These are phyloP conservation scores for Mythimna albipuncta DNA, from an alignment of 2,888 invertebrate species.

Conservation along the genomic window DNA sequence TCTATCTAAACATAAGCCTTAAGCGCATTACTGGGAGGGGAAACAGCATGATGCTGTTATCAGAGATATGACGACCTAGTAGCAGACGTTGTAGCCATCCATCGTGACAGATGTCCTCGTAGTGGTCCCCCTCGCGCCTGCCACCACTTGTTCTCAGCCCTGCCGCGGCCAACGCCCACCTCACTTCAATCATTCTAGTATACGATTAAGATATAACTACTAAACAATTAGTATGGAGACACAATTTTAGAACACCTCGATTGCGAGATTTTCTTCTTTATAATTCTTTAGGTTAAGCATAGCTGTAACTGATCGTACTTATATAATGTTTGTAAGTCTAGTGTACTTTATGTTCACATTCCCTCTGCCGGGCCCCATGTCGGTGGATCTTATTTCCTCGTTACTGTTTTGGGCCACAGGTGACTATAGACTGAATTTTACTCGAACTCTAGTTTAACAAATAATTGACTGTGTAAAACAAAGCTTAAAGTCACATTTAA, in stretches of 20 bases:
- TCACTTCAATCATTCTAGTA: slow-evolving; percentile 64
- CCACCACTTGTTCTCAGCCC: slow-evolving; percentile 40
- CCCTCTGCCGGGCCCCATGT: slow-evolving; percentile 49
- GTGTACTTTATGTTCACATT: slow-evolving; percentile 60
- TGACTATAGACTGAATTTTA: slow-evolving; percentile 64
- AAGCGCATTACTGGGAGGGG: slow-evolving; percentile 13
- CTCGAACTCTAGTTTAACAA: slow-evolving; percentile 51
- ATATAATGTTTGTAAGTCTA: slow-evolving; percentile 58
- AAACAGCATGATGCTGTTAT: slow-evolving; percentile 9
- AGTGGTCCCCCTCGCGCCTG: background rate
- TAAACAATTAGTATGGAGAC: slow-evolving; percentile 46
- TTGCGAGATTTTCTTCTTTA: slow-evolving; percentile 55
- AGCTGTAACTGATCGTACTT: slow-evolving; percentile 61
- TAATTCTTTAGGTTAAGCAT: slow-evolving; percentile 59
- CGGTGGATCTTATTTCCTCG: slow-evolving; percentile 39
- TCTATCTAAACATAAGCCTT: slow-evolving; percentile 11
- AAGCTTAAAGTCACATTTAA: slow-evolving; percentile 11
- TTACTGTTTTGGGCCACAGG: slow-evolving; percentile 43
- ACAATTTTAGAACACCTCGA: slow-evolving; percentile 32
- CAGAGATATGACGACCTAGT: background rate
- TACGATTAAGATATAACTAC: slow-evolving; percentile 59
- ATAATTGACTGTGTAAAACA: slow-evolving; percentile 45
- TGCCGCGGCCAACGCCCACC: slow-evolving; percentile 59
- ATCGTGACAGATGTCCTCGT: background rate
- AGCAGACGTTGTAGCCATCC: background rate